Base-by-base conservation (phyloP, 1,140 invertebrate species). In the Pseudomyrmex flavicornis region DNA sequence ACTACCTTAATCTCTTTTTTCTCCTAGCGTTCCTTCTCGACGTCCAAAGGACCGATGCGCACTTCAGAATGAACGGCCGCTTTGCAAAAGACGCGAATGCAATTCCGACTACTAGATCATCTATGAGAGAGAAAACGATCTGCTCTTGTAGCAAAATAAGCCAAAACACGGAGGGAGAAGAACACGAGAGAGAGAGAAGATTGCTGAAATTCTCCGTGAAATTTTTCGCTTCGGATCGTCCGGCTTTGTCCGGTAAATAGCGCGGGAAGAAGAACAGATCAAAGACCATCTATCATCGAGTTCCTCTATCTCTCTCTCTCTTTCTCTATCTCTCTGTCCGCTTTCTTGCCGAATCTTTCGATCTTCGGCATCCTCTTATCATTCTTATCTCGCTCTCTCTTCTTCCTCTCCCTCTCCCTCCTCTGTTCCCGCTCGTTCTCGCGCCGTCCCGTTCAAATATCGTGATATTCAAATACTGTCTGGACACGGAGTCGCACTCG, bases 381-480 rank as follows among this genome's bases (percentile, higher is more conserved):
- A 50, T 82, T 50, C 52, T 79, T 69, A 59, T 84, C 61, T n/a
- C 50, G 17, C 10, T 10, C 35, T 22, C 15, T 10, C 17, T 22
- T 22, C 3, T 1, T 12, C 12, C n/a, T n/a, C 5, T 52, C 15
- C 52, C 22, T 10, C 9, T 68, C 13, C 52, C 72, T 44, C 8
- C n/a, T 17, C 10, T 13, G 1, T 52, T 52, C 50, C 13, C 50
- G 50, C 50, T 52, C 9, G 9, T 10, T 52, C 50, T 9, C 50
- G n/a, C 17, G 13, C 35, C 8, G 26, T 66, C 54, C 22, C 54
- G 52, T 85, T 17, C 52, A 62, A 83, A 75, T 75, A 85, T 85
- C 69, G 35, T 44, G 48, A 75, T 74, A 83, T 85, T 85, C 79
- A 83, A 82, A 83, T 83, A 74, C 74, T 85, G 26, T 56, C 52